phyloP scores from a whole-genome alignment of 2,113 vertebrate genomes.

The Rallus limicola region DNA sequence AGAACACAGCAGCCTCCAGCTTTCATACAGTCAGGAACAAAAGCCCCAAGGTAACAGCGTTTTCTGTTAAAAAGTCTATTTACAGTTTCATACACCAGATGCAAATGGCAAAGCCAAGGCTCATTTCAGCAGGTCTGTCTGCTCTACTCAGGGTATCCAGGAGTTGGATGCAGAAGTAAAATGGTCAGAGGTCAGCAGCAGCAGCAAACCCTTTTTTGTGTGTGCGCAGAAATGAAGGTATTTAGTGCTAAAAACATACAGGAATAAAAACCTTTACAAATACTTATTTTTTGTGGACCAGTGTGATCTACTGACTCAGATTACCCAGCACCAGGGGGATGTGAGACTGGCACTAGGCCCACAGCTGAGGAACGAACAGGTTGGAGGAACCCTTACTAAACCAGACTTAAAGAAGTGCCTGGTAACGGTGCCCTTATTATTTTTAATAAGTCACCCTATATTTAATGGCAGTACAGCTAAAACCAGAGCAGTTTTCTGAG shows the following conservation, averaged over 20 bases:
- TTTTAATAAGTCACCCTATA: background rate
- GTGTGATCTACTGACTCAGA: background rate
- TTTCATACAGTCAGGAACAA: background rate
- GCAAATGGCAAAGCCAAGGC: background rate
- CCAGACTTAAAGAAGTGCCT: background rate
- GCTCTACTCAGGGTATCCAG: fast-evolving
- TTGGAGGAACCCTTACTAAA: background rate
- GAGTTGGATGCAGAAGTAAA: background rate
- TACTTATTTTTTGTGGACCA: background rate
- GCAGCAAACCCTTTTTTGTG: background rate
- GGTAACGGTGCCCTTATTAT: fast-evolving
- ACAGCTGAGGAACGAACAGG: background rate
- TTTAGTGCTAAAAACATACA: background rate
- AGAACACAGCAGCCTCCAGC: background rate
- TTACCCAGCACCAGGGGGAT: background rate
- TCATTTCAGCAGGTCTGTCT: background rate
- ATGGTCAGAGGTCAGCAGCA: background rate
- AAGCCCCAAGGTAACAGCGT: background rate
- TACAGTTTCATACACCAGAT: background rate
- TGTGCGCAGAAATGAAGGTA: background rate
- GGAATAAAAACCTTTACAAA: background rate
- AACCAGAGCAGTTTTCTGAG: background rate
- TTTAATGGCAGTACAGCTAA: background rate
- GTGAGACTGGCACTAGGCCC: background rate
- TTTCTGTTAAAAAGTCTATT: background rate